Evolutionary conservation across 1,140 invertebrate genomes (phyloP), one percentile per base, ranked within the genome.

Genomic region (Drosophila persimilis): DNA sequence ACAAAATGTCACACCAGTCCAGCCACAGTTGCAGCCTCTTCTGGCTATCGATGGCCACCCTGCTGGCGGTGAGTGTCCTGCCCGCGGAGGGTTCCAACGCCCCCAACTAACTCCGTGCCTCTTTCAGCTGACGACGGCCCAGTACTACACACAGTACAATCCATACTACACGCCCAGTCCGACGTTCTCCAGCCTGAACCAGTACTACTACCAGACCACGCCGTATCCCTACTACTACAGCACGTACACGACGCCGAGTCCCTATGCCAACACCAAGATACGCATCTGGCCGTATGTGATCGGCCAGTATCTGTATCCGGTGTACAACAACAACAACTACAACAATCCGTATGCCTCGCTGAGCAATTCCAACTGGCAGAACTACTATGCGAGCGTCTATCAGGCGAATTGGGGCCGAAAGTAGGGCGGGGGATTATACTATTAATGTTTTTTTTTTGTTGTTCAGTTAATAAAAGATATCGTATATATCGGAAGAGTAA

Each of bases 281-380:
- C 72, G 86, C 6, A 90, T 90, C 24, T 86, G 78, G 86, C 86
- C 86, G 6, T 90, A 86, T 79, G 86, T 90, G 6, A 86, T 90
- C 6, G 86, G 86, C 0, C 86, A 90, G 43, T 90, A 90, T 61
- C 43, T 88, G n/a, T 88, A 88, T 77, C 83, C 83, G 3, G 58
- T 61, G 0, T 88, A 88, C 41, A 79, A 88, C 39, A 88, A 88
- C 22, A 83, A 51, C 24, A 83, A 88, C 46, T 47, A 59, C 4
- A 57, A 73, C 9, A 89, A 88, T 79, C 83, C 83, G 0, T 88
- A 88, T 46, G 83, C 83, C 60, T 69, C 83, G 8, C 22, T 67
- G 1, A 66, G 61, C 31, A 79, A 64, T 6, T 45, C 71, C 24
- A 86, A 86, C 51, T 88, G 83, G 83, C 83, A 70, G 31, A 54